A percentile compares a stretch with the other conserved stretches of the same genome.
phyloP scores from a whole-genome alignment of 2,797 vertebrate species.

The Lateolabrax maculatus region DNA sequence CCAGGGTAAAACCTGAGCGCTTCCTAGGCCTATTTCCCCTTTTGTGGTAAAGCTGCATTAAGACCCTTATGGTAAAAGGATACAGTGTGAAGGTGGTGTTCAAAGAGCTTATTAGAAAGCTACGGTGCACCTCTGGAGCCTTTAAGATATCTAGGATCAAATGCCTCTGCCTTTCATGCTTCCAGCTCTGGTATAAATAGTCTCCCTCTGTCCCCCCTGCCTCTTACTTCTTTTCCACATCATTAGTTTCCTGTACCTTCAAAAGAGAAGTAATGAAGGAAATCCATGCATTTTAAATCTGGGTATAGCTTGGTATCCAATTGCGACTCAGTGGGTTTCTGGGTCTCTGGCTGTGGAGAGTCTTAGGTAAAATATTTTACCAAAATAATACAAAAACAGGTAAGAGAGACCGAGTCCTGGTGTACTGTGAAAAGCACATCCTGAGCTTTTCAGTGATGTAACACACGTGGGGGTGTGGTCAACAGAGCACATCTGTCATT shows the following conservation, averaged over 20 bases:
- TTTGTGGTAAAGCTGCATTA: conserved; percentile 63
- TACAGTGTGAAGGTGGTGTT: conserved; percentile 75
- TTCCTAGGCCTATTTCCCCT: conserved; percentile 8
- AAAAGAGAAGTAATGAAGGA: conserved; percentile 62
- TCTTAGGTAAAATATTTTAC: neutral
- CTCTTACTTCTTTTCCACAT: conserved; percentile 57
- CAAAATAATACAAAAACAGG: neutral
- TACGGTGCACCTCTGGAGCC: conserved; percentile 74
- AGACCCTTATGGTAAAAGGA: conserved; percentile 61
- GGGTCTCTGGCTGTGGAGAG: neutral
- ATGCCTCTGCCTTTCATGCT: conserved; percentile 64
- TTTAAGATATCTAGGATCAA: conserved; percentile 82
- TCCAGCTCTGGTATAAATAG: conserved; percentile 53
- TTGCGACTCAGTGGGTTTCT: neutral
- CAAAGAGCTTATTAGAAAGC: conserved; percentile 77
- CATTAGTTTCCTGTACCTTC: conserved; percentile 74
- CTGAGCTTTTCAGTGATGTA: no score
- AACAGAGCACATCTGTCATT: no score
- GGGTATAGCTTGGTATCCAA: conserved; percentile 28
- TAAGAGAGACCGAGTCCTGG: neutral
- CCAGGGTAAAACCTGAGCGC: conserved; percentile 40
- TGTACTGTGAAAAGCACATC: no score
- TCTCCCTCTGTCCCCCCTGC: conserved; percentile 8
- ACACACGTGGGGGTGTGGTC: no score
- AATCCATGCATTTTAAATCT: conserved; percentile 57